These are phyloP conservation scores for Tenthredo amoena DNA, from an alignment of 2,888 invertebrate genomes.

Conservation along the genomic window DNA sequence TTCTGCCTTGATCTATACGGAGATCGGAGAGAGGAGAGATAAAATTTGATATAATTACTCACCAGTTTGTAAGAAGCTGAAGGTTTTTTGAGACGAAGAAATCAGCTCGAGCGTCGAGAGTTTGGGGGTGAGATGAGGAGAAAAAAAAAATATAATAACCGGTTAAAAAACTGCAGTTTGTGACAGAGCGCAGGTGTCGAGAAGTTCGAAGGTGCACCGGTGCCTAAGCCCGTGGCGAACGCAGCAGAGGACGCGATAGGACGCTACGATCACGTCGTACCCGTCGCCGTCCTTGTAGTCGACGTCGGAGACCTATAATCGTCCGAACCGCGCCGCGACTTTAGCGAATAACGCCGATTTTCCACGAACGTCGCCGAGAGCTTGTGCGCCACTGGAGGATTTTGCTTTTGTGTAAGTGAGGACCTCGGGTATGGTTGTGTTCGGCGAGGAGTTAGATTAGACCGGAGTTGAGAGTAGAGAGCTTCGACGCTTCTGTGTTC, in stretches of 20 bases:
- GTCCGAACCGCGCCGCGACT: slow-evolving; percentile 68
- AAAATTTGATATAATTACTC: background rate
- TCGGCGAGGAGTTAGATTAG: slow-evolving; percentile 75
- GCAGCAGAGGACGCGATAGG: slow-evolving; percentile 50
- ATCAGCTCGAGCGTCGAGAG: background rate
- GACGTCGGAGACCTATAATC: slow-evolving; percentile 65
- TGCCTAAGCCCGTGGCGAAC: slow-evolving; percentile 30
- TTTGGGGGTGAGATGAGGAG: background rate
- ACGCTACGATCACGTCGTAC: slow-evolving; percentile 54
- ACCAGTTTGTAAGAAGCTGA: slow-evolving; percentile 6
- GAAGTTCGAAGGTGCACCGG: slow-evolving; percentile 8
- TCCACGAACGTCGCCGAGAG: slow-evolving; percentile 72
- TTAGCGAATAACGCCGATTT: slow-evolving; percentile 70
- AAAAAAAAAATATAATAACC: background rate
- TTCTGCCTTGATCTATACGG: background rate
- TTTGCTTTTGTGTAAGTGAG: slow-evolving; percentile 63
- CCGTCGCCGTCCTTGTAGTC: slow-evolving; percentile 55
- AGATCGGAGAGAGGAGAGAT: background rate
- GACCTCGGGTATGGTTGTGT: slow-evolving; percentile 60
- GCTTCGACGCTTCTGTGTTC: slow-evolving; percentile 63
- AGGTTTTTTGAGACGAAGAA: background rate
- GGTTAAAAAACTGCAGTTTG: slow-evolving; percentile 7
- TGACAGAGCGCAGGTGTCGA: slow-evolving; percentile 35
- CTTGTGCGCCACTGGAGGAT: slow-evolving; percentile 68
- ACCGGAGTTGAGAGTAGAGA: slow-evolving; percentile 64